phyloP scores from a whole-genome alignment of 2,113 vertebrate genomes.

The Tragulus kanchil region DNA sequence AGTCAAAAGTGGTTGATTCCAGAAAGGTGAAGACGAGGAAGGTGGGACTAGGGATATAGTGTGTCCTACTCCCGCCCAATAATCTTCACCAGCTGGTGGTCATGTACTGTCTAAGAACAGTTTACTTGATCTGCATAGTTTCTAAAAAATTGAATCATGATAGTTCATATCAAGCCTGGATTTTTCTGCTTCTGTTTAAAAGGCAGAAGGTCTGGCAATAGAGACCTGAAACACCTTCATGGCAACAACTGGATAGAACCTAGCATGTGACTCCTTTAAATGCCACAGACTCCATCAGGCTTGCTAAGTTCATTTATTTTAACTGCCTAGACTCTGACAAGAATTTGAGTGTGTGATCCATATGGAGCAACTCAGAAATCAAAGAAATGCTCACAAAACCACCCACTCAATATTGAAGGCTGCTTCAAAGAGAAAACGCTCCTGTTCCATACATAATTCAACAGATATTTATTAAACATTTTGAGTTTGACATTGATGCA shows the following conservation, averaged over 20 bases:
- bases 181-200: not conserved
- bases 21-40: too few species aligned
- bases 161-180: not conserved
- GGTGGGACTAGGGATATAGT: rapidly evolving
- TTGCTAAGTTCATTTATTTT: not conserved
- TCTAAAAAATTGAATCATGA: not conserved
- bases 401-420: not conserved
- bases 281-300: not conserved
- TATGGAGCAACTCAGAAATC: not conserved
- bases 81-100: not conserved
- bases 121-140: not conserved
- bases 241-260: not conserved
- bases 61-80: not conserved
- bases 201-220: not conserved
- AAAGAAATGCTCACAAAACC: not conserved
- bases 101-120: not conserved
- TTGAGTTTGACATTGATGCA: not conserved
- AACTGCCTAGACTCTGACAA: not conserved
- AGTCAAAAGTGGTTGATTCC: not conserved
- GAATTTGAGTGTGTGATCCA: not conserved
- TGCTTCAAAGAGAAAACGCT: not conserved
- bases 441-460: not conserved
- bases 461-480: not conserved
- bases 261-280: not conserved
- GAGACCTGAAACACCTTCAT: not conserved